Conservation (phyloP, 2,888 invertebrate genomes). For the Leptarthrus brevirostris region DNA sequence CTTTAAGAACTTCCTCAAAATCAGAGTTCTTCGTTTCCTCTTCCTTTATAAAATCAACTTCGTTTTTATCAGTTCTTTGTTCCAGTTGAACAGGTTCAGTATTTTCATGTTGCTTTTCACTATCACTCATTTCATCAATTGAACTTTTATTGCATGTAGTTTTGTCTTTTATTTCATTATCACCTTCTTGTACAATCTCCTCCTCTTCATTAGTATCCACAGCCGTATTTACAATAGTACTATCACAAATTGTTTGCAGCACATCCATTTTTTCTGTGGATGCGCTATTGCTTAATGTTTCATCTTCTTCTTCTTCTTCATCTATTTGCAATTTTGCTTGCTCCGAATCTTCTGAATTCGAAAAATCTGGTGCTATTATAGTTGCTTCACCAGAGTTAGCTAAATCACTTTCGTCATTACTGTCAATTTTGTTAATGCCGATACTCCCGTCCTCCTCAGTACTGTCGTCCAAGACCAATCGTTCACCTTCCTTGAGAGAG, state of each 20-base stretch:
- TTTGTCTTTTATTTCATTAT: constrained; percentile 20
- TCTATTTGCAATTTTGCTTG: neutral
- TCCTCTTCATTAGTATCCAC: constrained; percentile 34
- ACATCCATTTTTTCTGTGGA: constrained; percentile 1
- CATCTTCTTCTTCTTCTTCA: constrained; percentile 17
- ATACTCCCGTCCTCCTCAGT: constrained; percentile 47
- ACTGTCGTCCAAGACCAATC: constrained; percentile 49
- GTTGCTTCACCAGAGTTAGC: neutral
- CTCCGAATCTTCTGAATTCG: neutral
- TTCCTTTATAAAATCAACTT: neutral
- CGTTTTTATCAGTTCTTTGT: neutral
- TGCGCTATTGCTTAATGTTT: neutral
- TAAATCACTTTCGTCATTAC: neutral
- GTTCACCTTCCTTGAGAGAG: constrained; percentile 49
- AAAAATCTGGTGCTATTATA: neutral
- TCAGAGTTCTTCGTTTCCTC: neutral
- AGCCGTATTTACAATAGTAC: constrained; percentile 45
- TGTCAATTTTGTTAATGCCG: neutral
- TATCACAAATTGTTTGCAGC: constrained; percentile 41
- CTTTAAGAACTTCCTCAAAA: neutral
- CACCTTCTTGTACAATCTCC: neutral
- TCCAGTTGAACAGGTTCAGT: too few species aligned
- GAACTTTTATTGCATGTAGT: constrained; percentile 13
- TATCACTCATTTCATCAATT: neutral
- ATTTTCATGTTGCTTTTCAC: neutral